Evolutionary conservation across 2,113 vertebrate species (phyloP).

Genomic region (Castor canadensis): DNA sequence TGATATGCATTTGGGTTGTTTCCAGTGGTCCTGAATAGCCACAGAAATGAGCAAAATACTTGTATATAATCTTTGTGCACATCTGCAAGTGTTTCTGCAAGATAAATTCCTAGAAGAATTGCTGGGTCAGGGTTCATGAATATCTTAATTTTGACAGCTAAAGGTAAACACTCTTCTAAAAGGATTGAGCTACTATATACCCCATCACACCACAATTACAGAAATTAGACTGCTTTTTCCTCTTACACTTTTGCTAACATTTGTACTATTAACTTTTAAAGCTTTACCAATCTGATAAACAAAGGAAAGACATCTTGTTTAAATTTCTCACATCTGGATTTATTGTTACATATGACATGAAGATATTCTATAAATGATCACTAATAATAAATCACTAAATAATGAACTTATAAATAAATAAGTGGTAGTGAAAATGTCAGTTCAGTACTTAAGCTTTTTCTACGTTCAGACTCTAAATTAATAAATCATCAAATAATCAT

Average conservation of each 20-base stretch:
- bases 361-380: not conserved
- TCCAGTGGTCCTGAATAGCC: constrained; percentile 13
- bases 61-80: not conserved
- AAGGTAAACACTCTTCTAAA: not conserved
- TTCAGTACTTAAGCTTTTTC: not conserved
- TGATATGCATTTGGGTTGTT: not conserved
- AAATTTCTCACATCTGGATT: constrained; percentile 1
- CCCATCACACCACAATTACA: not conserved
- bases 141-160: not conserved
- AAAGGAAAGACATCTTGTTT: not conserved
- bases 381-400: not conserved
- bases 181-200: not conserved
- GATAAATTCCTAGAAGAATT: constrained; percentile 25
- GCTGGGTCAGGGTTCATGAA: not conserved
- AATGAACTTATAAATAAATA: not conserved
- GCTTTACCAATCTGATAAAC: not conserved
- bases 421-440: not conserved
- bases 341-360: constrained; percentile 2
- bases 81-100: constrained; percentile 48
- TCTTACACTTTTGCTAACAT: not conserved
- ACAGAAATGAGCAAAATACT: constrained; percentile 14
- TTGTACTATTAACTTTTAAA: not conserved
- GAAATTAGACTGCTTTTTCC: not conserved
- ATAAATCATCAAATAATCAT: not conserved
- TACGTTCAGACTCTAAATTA: not conserved